phyloP scores from a whole-genome alignment of 2,797 vertebrate species.

The Lophotriccus pileatus region DNA sequence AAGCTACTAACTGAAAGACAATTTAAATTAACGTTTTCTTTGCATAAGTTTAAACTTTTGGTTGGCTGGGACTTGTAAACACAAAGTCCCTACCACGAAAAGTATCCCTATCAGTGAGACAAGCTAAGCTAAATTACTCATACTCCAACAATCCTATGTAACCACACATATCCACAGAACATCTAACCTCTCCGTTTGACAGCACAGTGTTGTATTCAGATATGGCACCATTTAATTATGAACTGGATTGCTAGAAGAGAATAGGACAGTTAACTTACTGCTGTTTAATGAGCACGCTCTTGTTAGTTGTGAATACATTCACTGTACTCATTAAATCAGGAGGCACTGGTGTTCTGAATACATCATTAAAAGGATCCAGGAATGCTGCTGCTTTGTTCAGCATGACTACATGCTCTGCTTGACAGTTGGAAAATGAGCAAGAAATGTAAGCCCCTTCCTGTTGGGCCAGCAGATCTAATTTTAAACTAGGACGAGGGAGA shows the following conservation, averaged over 20 bases:
- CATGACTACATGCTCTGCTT: background rate
- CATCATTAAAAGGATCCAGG: constrained; percentile 65
- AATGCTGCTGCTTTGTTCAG: constrained; percentile 48
- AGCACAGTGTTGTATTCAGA: constrained; percentile 1
- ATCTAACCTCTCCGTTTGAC: background rate
- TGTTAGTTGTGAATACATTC: constrained; percentile 60
- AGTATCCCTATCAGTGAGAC: background rate
- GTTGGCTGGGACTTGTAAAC: background rate
- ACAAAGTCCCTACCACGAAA: background rate
- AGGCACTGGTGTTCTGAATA: constrained; percentile 52
- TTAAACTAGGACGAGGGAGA: background rate
- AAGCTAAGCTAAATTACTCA: constrained; percentile 59
- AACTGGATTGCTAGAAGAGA: constrained; percentile 42
- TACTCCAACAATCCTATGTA: constrained; percentile 14
- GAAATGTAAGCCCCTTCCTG: background rate
- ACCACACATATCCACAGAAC: background rate
- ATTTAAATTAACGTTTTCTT: background rate
- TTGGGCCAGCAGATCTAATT: background rate
- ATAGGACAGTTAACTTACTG: constrained; percentile 63
- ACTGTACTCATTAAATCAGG: constrained; percentile 57
- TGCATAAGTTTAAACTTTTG: background rate
- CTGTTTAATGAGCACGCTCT: constrained; percentile 45
- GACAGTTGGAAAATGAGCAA: background rate
- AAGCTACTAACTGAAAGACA: background rate
- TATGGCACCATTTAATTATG: constrained; percentile 67